Base-by-base conservation (phyloP, 2,113 vertebrate genomes). In the Lathamus discolor region DNA sequence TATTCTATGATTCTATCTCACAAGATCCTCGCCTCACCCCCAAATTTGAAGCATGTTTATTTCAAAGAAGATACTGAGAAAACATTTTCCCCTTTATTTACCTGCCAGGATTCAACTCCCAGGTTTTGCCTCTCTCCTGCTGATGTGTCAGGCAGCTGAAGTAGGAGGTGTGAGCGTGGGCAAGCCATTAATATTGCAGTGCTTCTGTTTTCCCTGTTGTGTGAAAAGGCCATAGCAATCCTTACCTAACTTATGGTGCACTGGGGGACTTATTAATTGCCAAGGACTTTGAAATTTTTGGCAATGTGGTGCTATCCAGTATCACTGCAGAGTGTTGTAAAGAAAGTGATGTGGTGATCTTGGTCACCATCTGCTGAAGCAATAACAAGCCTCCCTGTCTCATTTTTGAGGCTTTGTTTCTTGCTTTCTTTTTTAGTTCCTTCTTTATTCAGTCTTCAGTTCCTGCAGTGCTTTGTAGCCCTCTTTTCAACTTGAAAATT, bases 151-250 rank as follows among this genome's bases (percentile, higher is more conserved):
- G 24, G 51, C 29, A 79, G 43, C 57, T 96, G 83, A 93, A 84
- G 85, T 19, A 86, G 73, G 43, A 86, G 61, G 43, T 92, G 83
- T 92, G 73, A 93, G 68, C 43, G 72, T 88, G 80, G 63, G 55
- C 61, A 83, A 88, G 48, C 39, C 27, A 72, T 86, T 86, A 82
- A 93, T 79, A 78, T 49, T 52, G 33, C 23, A 14, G 22, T 84
- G 39, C 83, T 93, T 88, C 76, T 95, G 72, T 78, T 93, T 96
- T 44, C 43, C 39, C 17, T 92, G 79, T 77, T 68, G 43, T 51
- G 19, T 82, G n/a, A 64, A 90, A 86, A 88, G 57, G 52, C 13
- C 22, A 5, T 8, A 68, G 61, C 44, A 64, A 62, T 78, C 46
- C 59, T 74, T 54, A 59, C 44, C 46, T 44, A 51, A 63, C 29